Evolutionary conservation across 2,113 vertebrate species (phyloP).

Genomic region (Gymnocephalus cernua): DNA sequence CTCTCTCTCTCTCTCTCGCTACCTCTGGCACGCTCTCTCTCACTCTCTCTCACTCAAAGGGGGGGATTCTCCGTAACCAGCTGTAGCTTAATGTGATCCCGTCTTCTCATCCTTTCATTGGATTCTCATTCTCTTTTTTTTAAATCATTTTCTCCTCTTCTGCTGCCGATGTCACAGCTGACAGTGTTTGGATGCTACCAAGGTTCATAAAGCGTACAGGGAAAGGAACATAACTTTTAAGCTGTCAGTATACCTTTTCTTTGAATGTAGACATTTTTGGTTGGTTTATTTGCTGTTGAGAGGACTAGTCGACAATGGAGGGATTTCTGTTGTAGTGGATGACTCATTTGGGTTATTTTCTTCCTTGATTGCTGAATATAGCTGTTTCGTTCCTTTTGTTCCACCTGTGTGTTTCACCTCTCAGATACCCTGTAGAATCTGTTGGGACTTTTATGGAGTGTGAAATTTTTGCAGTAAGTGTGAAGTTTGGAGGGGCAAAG

Average conservation of each 20-base stretch:
- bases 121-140: constrained; percentile 13
- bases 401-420: constrained; percentile 39
- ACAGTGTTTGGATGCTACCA: constrained; percentile 42
- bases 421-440: constrained; percentile 19
- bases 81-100: constrained; percentile 66
- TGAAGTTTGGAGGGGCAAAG: constrained; percentile 63
- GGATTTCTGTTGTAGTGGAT: constrained; percentile 37
- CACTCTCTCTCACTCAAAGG: constrained; percentile 54
- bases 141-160: neutral
- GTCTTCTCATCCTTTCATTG: constrained; percentile 38
- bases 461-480: constrained; percentile 66
- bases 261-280: constrained; percentile 29
- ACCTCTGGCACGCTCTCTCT: constrained; percentile 44
- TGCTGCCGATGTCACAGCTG: constrained; percentile 31
- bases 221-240: constrained; percentile 56
- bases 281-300: constrained; percentile 15
- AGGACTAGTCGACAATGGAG: constrained; percentile 21
- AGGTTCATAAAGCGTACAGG: constrained; percentile 20
- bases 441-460: constrained; percentile 61
- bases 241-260: constrained; percentile 6
- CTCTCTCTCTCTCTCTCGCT: constrained; percentile 35
- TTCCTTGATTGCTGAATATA: constrained; percentile 25
- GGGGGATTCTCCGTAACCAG: constrained; percentile 68
- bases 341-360: constrained; percentile 40
- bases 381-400: constrained; percentile 28